A percentile compares a stretch with the other conserved stretches of the same genome.
phyloP scores from a whole-genome alignment of 2,113 vertebrate species.

The Callithrix jacchus region DNA sequence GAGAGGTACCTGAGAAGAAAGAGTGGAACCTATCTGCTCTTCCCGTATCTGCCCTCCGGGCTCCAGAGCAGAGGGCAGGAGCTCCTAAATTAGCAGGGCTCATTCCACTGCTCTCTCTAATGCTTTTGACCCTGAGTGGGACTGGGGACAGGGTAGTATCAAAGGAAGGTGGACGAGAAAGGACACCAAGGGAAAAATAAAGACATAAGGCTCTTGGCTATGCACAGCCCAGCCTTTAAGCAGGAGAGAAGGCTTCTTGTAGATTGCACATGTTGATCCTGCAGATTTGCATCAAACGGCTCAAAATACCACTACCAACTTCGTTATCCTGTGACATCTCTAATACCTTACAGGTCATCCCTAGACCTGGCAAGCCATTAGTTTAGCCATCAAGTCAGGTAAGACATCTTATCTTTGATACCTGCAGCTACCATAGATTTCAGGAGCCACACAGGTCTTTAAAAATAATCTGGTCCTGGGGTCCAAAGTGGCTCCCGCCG shows the following conservation, averaged over 20 bases:
- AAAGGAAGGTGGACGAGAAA: background rate
- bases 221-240: background rate
- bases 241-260: background rate
- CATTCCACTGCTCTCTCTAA: background rate
- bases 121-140: fast-evolving
- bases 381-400: background rate
- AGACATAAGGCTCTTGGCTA: background rate
- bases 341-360: background rate
- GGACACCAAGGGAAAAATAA: background rate
- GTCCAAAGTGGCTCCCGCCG: no score
- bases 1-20: background rate
- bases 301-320: background rate
- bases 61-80: background rate
- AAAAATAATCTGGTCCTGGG: background rate
- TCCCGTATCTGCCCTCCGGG: background rate
- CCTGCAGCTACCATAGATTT: background rate
- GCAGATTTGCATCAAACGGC: background rate
- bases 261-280: background rate
- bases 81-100: background rate
- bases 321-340: background rate
- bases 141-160: background rate
- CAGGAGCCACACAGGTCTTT: background rate
- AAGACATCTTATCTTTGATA: background rate
- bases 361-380: background rate
- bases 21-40: fast-evolving